Evolutionary conservation across 1,140 invertebrate species (phyloP).

Genomic region (Physella acuta): DNA sequence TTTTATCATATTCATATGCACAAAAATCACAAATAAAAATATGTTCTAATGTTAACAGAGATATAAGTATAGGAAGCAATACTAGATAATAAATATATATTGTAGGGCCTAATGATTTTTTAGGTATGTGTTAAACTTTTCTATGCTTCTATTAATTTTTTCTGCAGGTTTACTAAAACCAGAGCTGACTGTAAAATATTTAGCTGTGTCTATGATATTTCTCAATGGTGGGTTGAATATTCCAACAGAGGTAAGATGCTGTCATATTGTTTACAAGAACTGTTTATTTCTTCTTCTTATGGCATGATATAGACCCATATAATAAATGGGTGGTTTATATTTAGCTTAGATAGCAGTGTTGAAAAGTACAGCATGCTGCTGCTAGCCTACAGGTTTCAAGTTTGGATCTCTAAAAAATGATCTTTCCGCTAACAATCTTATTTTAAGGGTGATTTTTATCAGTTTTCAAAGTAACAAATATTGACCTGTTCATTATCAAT

Average conservation of each 20-base stretch:
- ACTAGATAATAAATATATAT: too few species aligned
- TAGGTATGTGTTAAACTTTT: too few species aligned
- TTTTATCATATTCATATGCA: too few species aligned
- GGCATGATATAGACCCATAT: background rate
- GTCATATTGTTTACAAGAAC: background rate
- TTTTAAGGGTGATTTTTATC: background rate
- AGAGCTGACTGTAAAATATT: constrained; percentile 49
- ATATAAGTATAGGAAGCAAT: too few species aligned
- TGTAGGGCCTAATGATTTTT: too few species aligned
- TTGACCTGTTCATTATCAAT: too few species aligned
- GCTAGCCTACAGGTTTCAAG: background rate
- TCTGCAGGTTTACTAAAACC: constrained; percentile 43
- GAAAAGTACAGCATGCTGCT: too few species aligned
- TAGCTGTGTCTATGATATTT: constrained; percentile 50
- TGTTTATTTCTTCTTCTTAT: too few species aligned
- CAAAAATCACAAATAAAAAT: too few species aligned
- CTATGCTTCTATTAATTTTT: too few species aligned
- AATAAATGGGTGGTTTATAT: background rate
- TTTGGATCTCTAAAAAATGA: background rate
- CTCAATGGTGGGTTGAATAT: constrained; percentile 51
- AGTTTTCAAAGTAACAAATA: too few species aligned
- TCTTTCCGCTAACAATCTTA: background rate
- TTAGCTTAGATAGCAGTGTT: background rate
- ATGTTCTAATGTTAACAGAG: too few species aligned
- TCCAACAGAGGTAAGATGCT: constrained; percentile 42